Percentiles rank a stretch among this genome's conserved stretches.
phyloP scores from a whole-genome alignment of 2,888 invertebrate genomes.

The Ichneumoninae sp. region DNA sequence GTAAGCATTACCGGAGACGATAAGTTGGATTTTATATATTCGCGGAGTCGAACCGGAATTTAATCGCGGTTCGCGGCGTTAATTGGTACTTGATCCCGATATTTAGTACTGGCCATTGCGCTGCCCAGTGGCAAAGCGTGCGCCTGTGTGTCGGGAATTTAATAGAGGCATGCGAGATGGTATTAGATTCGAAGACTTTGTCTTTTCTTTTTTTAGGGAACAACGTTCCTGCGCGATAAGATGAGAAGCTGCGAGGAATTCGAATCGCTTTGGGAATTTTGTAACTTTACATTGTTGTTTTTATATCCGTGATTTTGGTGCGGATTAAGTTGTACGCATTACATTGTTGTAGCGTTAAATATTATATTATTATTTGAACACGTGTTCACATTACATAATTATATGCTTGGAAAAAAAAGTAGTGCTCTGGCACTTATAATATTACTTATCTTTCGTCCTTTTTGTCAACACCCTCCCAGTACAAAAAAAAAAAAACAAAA shows the following conservation, averaged over 20 bases:
- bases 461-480: too few relatives aligned
- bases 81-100: constrained; percentile 1
- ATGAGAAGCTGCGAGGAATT: not conserved
- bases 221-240: not conserved
- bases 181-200: not conserved
- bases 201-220: not conserved
- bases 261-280: not conserved
- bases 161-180: not conserved
- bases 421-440: too few relatives aligned
- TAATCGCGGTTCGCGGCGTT: constrained; percentile 2
- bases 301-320: not conserved
- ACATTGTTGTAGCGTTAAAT: not conserved
- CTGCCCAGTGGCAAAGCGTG: not conserved
- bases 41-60: constrained; percentile 6
- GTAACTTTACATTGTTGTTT: not conserved
- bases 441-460: too few relatives aligned
- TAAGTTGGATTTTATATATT: not conserved
- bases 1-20: constrained; percentile 1
- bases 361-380: too few relatives aligned
- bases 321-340: not conserved
- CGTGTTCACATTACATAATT: not conserved
- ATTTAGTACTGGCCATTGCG: not conserved
- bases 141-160: not conserved
- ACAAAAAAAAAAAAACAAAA: too few relatives aligned
- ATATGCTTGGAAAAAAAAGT: not conserved